Base-by-base conservation (phyloP, 1,140 invertebrate species). In the Pissodes strobi region DNA sequence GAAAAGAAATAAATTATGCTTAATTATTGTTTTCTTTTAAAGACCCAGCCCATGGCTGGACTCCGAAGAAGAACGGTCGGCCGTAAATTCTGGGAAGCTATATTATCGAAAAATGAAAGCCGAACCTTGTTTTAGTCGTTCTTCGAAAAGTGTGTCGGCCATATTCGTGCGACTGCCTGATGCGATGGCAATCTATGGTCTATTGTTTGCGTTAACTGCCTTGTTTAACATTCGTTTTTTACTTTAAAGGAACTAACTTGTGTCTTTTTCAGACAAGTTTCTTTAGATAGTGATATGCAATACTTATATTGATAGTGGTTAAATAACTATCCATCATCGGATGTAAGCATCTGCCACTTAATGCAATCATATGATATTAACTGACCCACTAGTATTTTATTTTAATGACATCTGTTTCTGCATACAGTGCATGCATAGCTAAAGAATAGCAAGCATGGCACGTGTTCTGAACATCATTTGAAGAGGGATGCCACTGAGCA, bases 1-100 rank as follows among this genome's bases (percentile, higher is more conserved):
- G 53, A 57, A 57, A 57, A 57, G 53, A 57, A 57, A 57, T 57
- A 57, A 57, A 57, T 57, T 57, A 57, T 57, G 8, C 34, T 57
- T 57, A 57, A 57, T 57, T 37, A 57, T 57, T 57, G 53, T 57
- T 57, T 57, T 57, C 53, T 45, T 25, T 41, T 41, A 52, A 52
- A 52, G 37, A 52, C 27, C 30, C 10, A 37, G 13, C 49, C 49
- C 27, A 52, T 52, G 43, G 6, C 43, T 10, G 43, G n/a, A 25
- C 12, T 27, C 17, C 25, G 49, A 52, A 49, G 46, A 49, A 52
- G 23, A 52, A 52, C 49, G 49, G 45, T 48, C 5, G 13, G 45
- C 22, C 25, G 49, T 21, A 13, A 19, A 19, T 52, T 52, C 49
- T 18, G 5, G 13, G 49, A 52, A 52, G 25, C 27, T 12, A 15